These are phyloP conservation scores for Orthosia gracilis DNA, from an alignment of 2,888 invertebrate species.

Conservation along the genomic window DNA sequence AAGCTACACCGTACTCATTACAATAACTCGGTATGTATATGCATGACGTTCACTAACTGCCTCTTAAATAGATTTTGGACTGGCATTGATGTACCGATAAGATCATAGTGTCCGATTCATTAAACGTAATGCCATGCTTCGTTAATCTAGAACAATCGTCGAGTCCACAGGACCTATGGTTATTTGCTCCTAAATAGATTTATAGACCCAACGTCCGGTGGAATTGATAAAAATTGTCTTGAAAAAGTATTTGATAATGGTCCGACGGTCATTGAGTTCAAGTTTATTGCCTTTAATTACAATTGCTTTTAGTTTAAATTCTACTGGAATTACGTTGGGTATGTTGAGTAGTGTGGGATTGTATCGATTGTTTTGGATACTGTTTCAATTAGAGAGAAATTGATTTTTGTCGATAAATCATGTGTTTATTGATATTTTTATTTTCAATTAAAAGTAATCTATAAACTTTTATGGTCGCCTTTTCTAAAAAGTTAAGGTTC, in stretches of 20 bases:
- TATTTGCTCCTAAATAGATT: conserved; percentile 75
- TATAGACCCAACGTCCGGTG: conserved; percentile 76
- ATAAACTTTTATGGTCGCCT: background rate
- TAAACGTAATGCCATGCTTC: conserved; percentile 89
- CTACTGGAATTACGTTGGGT: conserved; percentile 55
- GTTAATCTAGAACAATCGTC: conserved; percentile 89
- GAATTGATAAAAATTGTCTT: conserved; percentile 77
- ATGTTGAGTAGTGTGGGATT: conserved; percentile 52
- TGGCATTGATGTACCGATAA: conserved; percentile 87
- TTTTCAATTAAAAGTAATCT: background rate
- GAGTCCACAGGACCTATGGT: conserved; percentile 79
- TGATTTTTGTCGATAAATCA: conserved; percentile 4
- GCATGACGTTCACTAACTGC: conserved; percentile 70
- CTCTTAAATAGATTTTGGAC: conserved; percentile 83
- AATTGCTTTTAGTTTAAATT: conserved; percentile 50
- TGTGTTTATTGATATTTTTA: conserved; percentile 4
- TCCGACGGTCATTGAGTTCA: conserved; percentile 46
- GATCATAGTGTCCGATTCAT: conserved; percentile 86
- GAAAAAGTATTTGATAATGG: conserved; percentile 67
- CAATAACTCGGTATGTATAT: conserved; percentile 60
- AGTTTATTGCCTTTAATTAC: conserved; percentile 64
- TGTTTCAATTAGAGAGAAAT: conserved; percentile 10
- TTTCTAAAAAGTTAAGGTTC: background rate
- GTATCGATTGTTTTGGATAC: conserved; percentile 27
- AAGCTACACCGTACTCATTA: conserved; percentile 55